A percentile compares a stretch with the other conserved stretches of the same genome.
Evolutionary conservation across 2,888 invertebrate species (phyloP).

Genomic region (Caenorhabditis sp.): DNA sequence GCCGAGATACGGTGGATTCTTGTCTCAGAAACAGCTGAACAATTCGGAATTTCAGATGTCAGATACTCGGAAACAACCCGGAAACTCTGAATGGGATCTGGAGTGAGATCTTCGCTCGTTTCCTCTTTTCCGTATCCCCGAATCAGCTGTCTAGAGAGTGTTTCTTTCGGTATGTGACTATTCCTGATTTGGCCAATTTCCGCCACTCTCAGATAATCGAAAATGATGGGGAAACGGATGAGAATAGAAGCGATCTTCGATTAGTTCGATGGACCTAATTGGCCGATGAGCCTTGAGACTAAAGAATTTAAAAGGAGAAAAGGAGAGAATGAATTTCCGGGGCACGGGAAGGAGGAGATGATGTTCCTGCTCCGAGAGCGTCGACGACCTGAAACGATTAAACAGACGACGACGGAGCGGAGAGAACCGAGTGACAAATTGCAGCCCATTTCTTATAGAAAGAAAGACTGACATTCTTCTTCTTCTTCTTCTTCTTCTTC

Average conservation of each 20-base stretch:
- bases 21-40: too few species aligned
- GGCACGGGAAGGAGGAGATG: background rate
- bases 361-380: background rate
- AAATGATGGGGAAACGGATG: background rate
- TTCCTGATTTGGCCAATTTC: constrained; percentile 1
- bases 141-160: constrained; percentile 8
- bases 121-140: background rate
- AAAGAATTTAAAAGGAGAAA: too few species aligned
- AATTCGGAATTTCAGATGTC: too few species aligned
- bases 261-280: background rate
- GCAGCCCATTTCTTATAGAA: background rate
- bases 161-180: background rate
- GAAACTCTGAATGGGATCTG: background rate
- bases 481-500: constrained; percentile 18
- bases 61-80: background rate
- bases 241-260: background rate
- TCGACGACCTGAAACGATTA: constrained; percentile 1
- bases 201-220: background rate
- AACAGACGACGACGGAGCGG: background rate
- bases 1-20: background rate
- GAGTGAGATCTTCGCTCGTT: constrained; percentile 1
- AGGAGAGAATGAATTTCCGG: too few species aligned
- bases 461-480: constrained; percentile 2
- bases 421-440: background rate
- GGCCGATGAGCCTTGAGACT: background rate